Evolutionary conservation across 2,797 vertebrate genomes (phyloP).

Genomic region (Uromys caudimaculatus): DNA sequence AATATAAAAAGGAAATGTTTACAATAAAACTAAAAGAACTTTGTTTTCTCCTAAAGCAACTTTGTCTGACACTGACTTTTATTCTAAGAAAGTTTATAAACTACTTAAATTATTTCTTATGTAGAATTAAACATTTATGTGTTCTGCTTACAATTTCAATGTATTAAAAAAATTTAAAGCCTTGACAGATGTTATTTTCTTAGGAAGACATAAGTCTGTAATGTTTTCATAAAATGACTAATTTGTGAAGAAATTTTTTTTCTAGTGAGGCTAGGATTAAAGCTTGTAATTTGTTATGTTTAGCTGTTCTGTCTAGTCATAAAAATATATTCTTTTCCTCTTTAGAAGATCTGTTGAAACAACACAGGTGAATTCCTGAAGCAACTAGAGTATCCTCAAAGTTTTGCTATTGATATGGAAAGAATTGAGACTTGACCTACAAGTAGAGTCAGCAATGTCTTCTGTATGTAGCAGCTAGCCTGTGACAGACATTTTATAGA

Average conservation of each 20-base stretch:
- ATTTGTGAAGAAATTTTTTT: not conserved
- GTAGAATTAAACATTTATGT: slow-evolving; percentile 40
- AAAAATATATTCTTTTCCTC: not conserved
- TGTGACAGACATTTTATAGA: not conserved
- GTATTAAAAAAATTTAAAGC: not conserved
- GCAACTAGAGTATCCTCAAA: not conserved
- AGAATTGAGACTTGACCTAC: not conserved
- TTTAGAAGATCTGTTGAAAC: not conserved
- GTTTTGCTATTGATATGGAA: not conserved
- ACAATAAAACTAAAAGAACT: not conserved
- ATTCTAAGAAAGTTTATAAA: not conserved
- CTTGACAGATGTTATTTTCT: not conserved
- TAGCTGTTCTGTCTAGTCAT: not conserved
- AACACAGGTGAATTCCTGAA: not conserved
- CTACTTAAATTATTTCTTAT: not conserved
- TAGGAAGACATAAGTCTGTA: not conserved
- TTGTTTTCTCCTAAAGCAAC: not conserved
- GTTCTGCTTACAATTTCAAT: not conserved
- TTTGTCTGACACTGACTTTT: not conserved
- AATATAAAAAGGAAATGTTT: not conserved
- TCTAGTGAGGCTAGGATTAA: not conserved
- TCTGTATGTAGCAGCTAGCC: not conserved
- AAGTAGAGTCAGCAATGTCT: not conserved
- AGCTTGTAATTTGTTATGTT: slow-evolving; percentile 35
- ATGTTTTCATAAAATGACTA: not conserved